phyloP scores from a whole-genome alignment of 2,113 vertebrate genomes.

The Rhabdomys dilectus region DNA sequence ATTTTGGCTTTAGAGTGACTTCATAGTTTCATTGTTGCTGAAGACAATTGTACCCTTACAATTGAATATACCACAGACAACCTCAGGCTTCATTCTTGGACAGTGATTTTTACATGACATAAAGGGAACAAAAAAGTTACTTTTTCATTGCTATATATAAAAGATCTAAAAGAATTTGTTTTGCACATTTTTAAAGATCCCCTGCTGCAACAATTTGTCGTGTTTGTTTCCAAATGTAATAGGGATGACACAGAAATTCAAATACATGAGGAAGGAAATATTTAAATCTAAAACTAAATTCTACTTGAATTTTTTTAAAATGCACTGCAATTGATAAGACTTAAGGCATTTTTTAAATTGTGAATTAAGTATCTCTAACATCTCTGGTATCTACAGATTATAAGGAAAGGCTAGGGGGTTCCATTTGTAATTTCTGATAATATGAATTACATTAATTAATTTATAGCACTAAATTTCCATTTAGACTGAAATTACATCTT shows the following conservation, averaged over 20 bases:
- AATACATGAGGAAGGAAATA: neutral
- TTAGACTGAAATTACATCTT: slow-evolving; percentile 1
- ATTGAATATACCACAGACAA: neutral
- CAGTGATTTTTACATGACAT: neutral
- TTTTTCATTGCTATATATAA: neutral
- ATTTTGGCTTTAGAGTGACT: neutral
- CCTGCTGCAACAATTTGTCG: neutral
- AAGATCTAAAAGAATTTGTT: neutral
- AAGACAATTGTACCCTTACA: neutral
- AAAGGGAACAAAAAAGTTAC: slow-evolving; percentile 11
- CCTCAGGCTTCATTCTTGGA: slow-evolving; percentile 1
- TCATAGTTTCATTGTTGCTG: neutral
- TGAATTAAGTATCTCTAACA: neutral
- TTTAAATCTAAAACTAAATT: slow-evolving; percentile 31
- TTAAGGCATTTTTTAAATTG: neutral
- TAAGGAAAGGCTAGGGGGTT: neutral
- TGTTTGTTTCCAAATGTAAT: slow-evolving; percentile 48
- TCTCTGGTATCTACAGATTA: neutral
- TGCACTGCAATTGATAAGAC: neutral
- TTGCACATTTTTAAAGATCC: neutral
- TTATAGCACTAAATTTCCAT: neutral
- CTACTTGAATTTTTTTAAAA: neutral
- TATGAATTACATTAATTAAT: neutral
- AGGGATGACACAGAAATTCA: neutral
- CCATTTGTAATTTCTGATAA: slow-evolving; percentile 19